Percentiles rank a stretch among this genome's conserved stretches.
These are phyloP conservation scores for Scaptomyza pallida DNA, from an alignment of 1,140 invertebrate species.

Conservation along the genomic window DNA sequence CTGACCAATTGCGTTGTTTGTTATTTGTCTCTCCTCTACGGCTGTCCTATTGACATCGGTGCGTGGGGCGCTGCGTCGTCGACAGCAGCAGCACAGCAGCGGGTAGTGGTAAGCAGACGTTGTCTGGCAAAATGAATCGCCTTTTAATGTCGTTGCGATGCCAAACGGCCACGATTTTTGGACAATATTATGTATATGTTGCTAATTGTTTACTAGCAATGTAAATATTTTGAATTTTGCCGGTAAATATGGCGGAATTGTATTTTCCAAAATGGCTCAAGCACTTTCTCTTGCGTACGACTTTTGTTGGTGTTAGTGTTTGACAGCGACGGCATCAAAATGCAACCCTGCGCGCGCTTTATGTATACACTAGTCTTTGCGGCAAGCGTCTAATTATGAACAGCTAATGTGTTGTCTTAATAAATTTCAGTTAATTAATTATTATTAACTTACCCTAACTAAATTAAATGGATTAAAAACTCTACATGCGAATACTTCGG, in stretches of 20 bases:
- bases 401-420: slow-evolving; percentile 9
- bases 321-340: slow-evolving; percentile 52
- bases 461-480: background rate
- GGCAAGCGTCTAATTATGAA: slow-evolving; percentile 13
- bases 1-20: slow-evolving; percentile 43
- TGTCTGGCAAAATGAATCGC: slow-evolving; percentile 48
- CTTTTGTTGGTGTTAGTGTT: slow-evolving; percentile 66
- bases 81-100: slow-evolving; percentile 57
- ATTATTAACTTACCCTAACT: background rate
- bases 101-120: slow-evolving; percentile 53
- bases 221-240: slow-evolving; percentile 84
- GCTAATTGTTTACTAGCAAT: slow-evolving; percentile 60
- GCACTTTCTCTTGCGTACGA: slow-evolving; percentile 74
- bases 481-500: background rate
- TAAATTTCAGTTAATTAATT: slow-evolving; percentile 1
- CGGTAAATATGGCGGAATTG: slow-evolving; percentile 83
- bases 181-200: slow-evolving; percentile 30
- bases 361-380: slow-evolving; percentile 56
- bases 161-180: slow-evolving; percentile 38
- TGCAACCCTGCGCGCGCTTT: slow-evolving; percentile 71
- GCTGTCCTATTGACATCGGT: slow-evolving; percentile 62
- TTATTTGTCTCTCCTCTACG: slow-evolving; percentile 43
- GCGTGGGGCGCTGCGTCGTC: slow-evolving; percentile 62
- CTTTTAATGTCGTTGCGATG: slow-evolving; percentile 41
- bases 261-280: slow-evolving; percentile 81